phyloP scores from a whole-genome alignment of 2,888 invertebrate species.

The Branchipolynoe longqiensis region DNA sequence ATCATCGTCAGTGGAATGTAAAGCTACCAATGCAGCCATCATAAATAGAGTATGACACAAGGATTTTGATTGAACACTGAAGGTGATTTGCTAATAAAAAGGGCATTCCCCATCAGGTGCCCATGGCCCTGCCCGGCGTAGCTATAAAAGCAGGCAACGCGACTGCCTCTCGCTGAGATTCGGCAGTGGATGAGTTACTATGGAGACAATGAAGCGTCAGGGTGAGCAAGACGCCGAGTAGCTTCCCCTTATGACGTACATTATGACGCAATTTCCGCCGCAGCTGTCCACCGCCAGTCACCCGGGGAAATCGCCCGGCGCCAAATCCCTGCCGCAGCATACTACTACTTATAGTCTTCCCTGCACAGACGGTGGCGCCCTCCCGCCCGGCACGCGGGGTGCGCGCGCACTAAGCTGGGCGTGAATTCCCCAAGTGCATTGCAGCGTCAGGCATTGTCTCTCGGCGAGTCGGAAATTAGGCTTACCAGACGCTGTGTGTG shows the following conservation, averaged over 20 bases:
- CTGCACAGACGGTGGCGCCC: background rate
- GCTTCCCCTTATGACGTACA: background rate
- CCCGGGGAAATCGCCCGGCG: background rate
- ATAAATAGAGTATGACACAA: too few relatives aligned
- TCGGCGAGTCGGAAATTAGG: slow-evolving; percentile 9
- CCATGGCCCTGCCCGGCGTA: too few relatives aligned
- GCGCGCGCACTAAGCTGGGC: background rate
- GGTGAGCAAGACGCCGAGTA: background rate
- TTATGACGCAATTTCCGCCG: slow-evolving; percentile 15
- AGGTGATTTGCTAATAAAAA: too few relatives aligned
- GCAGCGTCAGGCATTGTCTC: slow-evolving; percentile 19
- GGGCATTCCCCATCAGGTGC: too few relatives aligned
- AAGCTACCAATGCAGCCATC: too few relatives aligned
- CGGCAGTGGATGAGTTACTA: slow-evolving; percentile 9
- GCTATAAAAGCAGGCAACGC: too few relatives aligned
- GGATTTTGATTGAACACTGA: too few relatives aligned
- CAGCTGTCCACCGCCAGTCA: background rate
- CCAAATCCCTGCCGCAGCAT: background rate
- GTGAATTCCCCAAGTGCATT: background rate
- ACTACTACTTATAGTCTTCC: background rate
- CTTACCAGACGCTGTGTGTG: background rate
- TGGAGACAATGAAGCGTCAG: background rate
- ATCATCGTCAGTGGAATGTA: too few relatives aligned
- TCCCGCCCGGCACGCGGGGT: background rate
- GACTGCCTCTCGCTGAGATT: too few relatives aligned